A percentile compares a stretch with the other conserved stretches of the same genome.
Evolutionary conservation across 2,113 vertebrate genomes (phyloP).

Genomic region (Lontra canadensis): DNA sequence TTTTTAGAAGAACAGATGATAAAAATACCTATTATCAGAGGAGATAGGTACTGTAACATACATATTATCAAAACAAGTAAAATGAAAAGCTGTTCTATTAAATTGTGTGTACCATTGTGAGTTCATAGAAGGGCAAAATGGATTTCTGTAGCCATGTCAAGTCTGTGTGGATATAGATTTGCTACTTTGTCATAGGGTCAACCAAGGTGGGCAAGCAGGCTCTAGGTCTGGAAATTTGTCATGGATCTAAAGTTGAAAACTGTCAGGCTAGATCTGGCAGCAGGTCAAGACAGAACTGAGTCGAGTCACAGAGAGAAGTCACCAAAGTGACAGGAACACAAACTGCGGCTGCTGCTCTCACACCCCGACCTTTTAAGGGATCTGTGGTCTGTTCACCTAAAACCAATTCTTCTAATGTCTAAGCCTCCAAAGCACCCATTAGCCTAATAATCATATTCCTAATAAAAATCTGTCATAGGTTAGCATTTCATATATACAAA

Average conservation of each 20-base stretch:
- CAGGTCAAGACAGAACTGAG: not conserved
- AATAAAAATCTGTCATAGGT: not conserved
- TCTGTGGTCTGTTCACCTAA: not conserved
- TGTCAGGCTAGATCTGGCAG: not conserved
- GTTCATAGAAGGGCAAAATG: not conserved
- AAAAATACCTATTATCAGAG: not conserved
- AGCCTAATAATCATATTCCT: slow-evolving; percentile 1
- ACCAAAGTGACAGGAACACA: not conserved
- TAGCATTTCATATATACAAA: not conserved
- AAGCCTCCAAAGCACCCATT: not conserved
- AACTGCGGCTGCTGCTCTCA: not conserved
- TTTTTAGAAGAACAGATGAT: not conserved
- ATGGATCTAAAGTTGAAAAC: not conserved
- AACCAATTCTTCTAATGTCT: not conserved
- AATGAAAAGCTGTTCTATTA: not conserved
- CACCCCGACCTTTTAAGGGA: not conserved
- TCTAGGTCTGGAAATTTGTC: not conserved
- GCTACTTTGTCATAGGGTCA: not conserved
- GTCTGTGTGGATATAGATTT: not conserved
- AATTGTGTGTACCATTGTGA: not conserved
- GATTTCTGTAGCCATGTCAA: not conserved
- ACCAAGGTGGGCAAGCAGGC: not conserved
- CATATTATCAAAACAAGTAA: not conserved
- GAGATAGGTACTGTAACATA: not conserved
- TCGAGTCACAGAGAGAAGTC: not conserved